Evolutionary conservation across 1,140 invertebrate genomes (phyloP).

Genomic region (Augochlora pura): DNA sequence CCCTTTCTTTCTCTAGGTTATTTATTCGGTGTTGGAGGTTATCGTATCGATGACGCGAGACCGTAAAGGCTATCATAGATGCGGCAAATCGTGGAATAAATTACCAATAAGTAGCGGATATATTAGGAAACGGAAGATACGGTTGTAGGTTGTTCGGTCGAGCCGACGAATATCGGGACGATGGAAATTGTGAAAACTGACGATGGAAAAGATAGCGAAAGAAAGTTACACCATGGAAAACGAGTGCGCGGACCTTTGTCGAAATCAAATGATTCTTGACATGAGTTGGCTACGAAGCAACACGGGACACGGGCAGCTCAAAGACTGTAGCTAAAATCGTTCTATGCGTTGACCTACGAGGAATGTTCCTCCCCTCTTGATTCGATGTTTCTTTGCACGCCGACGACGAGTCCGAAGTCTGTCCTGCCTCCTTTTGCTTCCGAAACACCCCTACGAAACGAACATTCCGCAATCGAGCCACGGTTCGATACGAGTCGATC

Average conservation of each 20-base stretch:
- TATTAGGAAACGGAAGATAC: not conserved
- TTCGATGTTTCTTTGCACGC: slow-evolving; percentile 56
- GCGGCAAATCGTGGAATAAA: slow-evolving; percentile 7
- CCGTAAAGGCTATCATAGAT: slow-evolving; percentile 28
- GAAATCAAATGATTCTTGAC: slow-evolving; percentile 20
- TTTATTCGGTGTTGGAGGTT: slow-evolving; percentile 23
- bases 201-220: not conserved
- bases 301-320: slow-evolving; percentile 42
- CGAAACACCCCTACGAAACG: not conserved
- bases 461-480: not conserved
- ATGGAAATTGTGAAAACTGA: too few relatives aligned
- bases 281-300: slow-evolving; percentile 19
- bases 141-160: not conserved
- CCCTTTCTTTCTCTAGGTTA: slow-evolving; percentile 17
- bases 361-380: slow-evolving; percentile 64
- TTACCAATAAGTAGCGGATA: not conserved
- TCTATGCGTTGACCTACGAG: slow-evolving; percentile 70
- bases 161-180: not conserved
- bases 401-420: slow-evolving; percentile 4
- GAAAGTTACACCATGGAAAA: not conserved
- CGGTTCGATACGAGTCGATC: not conserved
- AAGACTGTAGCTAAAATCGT: slow-evolving; percentile 73
- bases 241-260: not conserved
- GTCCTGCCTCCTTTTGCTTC: not conserved
- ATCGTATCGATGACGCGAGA: slow-evolving; percentile 21